Evolutionary conservation across 2,888 invertebrate species (phyloP), one percentile per base, ranked within the genome.

Genomic region (Lithophane socia): DNA sequence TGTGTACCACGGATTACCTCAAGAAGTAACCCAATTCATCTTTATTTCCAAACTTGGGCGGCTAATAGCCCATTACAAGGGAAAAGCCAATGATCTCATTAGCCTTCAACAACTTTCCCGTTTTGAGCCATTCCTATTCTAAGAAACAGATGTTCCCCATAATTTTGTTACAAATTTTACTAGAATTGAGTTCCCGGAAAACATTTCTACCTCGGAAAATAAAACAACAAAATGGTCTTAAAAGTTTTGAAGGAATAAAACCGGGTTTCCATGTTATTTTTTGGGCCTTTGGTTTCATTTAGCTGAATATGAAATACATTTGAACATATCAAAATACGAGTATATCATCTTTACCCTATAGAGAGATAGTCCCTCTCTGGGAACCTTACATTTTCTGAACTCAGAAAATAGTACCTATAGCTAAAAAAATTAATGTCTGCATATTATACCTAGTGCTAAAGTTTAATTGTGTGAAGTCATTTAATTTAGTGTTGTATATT

Each of bases 1-100:
- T 21, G 29, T 16, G 21, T 37, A 49, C n/a, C 61, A 49, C 58
- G 37, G 60, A 65, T 52, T 65, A 37, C 21, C 44, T 58, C 16
- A 64, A 79, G 52, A 42, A 47, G 68, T 64, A 68, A 58, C 58
- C 44, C 47, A 77, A 75, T 71, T 47, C 21, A 65, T 74, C 77
- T 67, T 68, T 77, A 77, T 83, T 77, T 60, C 24, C 42, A 58
- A 81, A 81, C 54, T 77, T 72, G n/a, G 54, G 56, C 60, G 65
- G 21, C 61, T 74, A 74, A 60, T 71, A 56, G 60, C 56, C 71
- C 52, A 64, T 80, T 75, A 54, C 24, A 44, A 56, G 8, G 42
- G 37, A 16, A 56, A 69, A 70, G 64, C 64, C 79, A 65, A 66
- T 72, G 72, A 78, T 72, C 79, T 61, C 60, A 77, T 72, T 83